Conservation (phyloP, 1,140 invertebrate species). For the Cardiocondyla obscurior region DNA sequence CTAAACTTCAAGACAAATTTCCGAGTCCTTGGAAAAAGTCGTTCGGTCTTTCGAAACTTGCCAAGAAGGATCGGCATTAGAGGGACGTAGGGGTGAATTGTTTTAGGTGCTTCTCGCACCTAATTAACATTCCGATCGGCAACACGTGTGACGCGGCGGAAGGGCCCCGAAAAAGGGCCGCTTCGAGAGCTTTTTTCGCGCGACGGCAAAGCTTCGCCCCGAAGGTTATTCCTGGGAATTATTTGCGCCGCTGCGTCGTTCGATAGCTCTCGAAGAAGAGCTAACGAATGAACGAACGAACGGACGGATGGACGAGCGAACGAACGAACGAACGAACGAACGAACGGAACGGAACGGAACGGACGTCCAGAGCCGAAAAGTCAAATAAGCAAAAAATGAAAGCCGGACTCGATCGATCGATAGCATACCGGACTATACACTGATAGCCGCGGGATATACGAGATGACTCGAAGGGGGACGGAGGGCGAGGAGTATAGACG, state of each 20-base stretch:
- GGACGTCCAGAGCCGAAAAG: slow-evolving; percentile 67
- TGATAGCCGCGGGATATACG: slow-evolving; percentile 53
- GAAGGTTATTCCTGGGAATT: slow-evolving; percentile 65
- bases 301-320: slow-evolving; percentile 28
- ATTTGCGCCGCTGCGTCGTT: slow-evolving; percentile 69
- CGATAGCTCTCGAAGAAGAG: slow-evolving; percentile 72
- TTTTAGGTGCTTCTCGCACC: slow-evolving; percentile 14
- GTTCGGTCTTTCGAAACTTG: neutral
- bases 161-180: slow-evolving; percentile 32
- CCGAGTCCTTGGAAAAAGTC: neutral
- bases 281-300: slow-evolving; percentile 64
- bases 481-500: neutral
- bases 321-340: slow-evolving; percentile 36
- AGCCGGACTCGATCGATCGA: slow-evolving; percentile 55
- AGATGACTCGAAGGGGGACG: slow-evolving; percentile 38
- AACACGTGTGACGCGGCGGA: neutral
- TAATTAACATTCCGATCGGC: slow-evolving; percentile 53
- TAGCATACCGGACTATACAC: slow-evolving; percentile 42
- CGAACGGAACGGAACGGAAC: slow-evolving; percentile 42
- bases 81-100: neutral
- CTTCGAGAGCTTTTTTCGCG: slow-evolving; percentile 19
- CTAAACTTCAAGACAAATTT: neutral
- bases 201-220: slow-evolving; percentile 29
- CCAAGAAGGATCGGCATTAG: neutral
- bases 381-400: slow-evolving; percentile 75